Evolutionary conservation across 2,113 vertebrate genomes (phyloP).

Genomic region (Collichthys lucidus): DNA sequence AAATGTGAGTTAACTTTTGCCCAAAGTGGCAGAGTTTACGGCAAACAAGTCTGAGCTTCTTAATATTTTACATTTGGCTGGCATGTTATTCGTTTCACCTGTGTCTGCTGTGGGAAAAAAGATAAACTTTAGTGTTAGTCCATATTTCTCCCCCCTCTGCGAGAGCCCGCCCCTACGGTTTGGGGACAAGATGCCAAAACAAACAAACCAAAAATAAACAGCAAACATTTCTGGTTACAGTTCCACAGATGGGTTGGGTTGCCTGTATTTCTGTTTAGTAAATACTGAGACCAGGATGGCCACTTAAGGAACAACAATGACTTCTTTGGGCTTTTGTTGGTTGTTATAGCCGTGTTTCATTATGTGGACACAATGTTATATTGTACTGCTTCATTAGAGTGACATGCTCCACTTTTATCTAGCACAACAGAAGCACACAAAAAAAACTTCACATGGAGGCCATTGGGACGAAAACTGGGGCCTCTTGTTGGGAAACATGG

Average conservation of each 20-base stretch:
- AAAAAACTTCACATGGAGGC: slow-evolving; percentile 3
- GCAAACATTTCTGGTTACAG: neutral
- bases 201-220: neutral
- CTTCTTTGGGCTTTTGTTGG: no score
- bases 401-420: neutral
- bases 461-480: neutral
- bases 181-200: neutral
- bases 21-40: neutral
- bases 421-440: neutral
- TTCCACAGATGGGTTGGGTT: neutral
- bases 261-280: neutral
- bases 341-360: neutral
- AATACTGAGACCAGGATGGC: neutral
- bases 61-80: neutral
- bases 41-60: neutral
- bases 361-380: neutral
- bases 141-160: no score
- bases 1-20: neutral
- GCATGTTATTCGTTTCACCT: neutral
- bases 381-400: slow-evolving; percentile 16
- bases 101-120: neutral
- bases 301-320: neutral
- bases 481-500: neutral
- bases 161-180: neutral
- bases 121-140: neutral